Evolutionary conservation across 92 coral and sea anemone species (phyloP).

Genomic region (Siderastrea radians): DNA sequence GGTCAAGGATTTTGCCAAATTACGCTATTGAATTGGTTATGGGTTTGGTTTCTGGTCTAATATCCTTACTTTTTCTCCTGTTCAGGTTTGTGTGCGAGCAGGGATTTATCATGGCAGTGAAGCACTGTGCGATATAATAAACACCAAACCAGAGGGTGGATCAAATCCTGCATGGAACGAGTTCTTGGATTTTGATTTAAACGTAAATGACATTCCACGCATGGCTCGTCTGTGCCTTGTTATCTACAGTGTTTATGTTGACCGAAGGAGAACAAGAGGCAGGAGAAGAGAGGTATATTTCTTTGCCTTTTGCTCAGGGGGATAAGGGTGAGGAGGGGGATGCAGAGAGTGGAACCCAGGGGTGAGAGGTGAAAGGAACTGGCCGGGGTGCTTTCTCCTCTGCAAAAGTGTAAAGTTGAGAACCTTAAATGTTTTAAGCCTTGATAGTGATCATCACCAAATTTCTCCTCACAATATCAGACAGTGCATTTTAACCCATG

Average conservation of each 20-base stretch:
- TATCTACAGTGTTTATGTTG: slow-evolving; percentile 58
- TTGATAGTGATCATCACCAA: too few species aligned
- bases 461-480: too few species aligned
- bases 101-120: slow-evolving; percentile 94
- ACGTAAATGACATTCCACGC: slow-evolving; percentile 88
- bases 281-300: slow-evolving; percentile 14
- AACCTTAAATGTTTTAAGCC: too few species aligned
- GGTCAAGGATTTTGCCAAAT: too few species aligned
- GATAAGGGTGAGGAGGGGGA: too few species aligned
- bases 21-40: background rate
- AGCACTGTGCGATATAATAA: slow-evolving; percentile 78
- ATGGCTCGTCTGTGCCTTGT: slow-evolving; percentile 98
- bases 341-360: too few species aligned
- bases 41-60: background rate
- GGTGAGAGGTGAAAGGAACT: too few species aligned
- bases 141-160: slow-evolving; percentile 77
- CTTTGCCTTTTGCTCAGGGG: too few species aligned
- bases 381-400: too few species aligned
- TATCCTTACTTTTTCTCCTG: background rate
- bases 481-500: too few species aligned
- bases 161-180: slow-evolving; percentile 86
- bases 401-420: too few species aligned
- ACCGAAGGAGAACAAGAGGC: slow-evolving; percentile 29
- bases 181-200: slow-evolving; percentile 86
- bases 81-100: slow-evolving; percentile 89